phyloP scores from a whole-genome alignment of 1,140 invertebrate genomes.

The Chrysomallon squamiferum region DNA sequence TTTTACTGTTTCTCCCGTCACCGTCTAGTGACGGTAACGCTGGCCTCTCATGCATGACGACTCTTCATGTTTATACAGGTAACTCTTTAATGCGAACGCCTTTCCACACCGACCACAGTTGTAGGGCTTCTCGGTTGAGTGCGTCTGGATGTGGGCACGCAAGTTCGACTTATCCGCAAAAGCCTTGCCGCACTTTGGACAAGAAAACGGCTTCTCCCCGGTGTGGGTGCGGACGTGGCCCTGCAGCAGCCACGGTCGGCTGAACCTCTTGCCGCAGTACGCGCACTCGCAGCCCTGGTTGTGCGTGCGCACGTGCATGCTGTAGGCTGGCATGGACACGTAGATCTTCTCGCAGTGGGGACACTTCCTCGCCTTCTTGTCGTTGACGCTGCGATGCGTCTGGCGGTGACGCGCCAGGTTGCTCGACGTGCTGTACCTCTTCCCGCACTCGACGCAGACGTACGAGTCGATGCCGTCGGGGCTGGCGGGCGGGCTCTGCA shows the following conservation, averaged over 20 bases:
- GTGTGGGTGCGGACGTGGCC: conserved; percentile 97
- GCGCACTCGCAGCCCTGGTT: conserved; percentile 90
- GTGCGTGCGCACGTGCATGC: conserved; percentile 96
- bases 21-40: conserved; percentile 27
- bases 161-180: conserved; percentile 98
- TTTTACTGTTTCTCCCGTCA: too few relatives aligned
- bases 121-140: conserved; percentile 95
- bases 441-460: conserved; percentile 60
- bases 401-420: conserved; percentile 62
- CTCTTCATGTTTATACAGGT: conserved; percentile 66
- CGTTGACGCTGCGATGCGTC: conserved; percentile 56
- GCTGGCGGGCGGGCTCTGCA: conserved; percentile 4
- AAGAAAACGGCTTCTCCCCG: conserved; percentile 97
- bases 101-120: conserved; percentile 85
- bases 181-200: conserved; percentile 96
- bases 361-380: conserved; percentile 72
- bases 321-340: conserved; percentile 95
- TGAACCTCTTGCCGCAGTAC: conserved; percentile 96
- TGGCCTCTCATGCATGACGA: conserved; percentile 64
- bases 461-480: conserved; percentile 23
- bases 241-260: conserved; percentile 91
- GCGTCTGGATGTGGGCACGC: conserved; percentile 98
- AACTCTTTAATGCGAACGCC: conserved; percentile 64
- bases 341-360: conserved; percentile 92
- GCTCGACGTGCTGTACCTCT: conserved; percentile 62